These are phyloP conservation scores for Cylas formicarius DNA, from an alignment of 1,140 invertebrate species.

Conservation along the genomic window DNA sequence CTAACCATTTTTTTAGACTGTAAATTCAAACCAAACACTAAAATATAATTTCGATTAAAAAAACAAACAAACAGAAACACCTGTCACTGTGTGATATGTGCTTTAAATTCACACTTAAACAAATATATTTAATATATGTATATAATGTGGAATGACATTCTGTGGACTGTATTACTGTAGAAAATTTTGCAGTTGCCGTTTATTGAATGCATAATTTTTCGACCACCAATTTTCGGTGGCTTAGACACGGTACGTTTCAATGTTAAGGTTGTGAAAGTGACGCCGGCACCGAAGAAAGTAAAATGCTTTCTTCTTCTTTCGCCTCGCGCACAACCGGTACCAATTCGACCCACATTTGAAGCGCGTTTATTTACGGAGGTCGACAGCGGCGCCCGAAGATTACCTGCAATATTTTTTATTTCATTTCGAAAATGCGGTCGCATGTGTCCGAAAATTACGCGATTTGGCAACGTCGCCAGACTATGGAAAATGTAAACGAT, in stretches of 20 bases:
- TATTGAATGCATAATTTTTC: too few species aligned
- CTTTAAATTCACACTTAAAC: slow-evolving; percentile 1
- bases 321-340: neutral
- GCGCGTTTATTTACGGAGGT: neutral
- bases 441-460: neutral
- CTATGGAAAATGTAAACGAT: too few species aligned
- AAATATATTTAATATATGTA: slow-evolving; percentile 1
- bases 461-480: neutral
- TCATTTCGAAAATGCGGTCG: neutral
- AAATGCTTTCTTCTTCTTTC: slow-evolving; percentile 22
- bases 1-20: too few species aligned
- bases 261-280: slow-evolving; percentile 21
- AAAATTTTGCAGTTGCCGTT: too few species aligned
- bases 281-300: slow-evolving; percentile 22
- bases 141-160: slow-evolving; percentile 1
- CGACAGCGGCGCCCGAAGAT: neutral
- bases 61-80: neutral
- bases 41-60: too few species aligned
- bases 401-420: neutral
- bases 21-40: too few species aligned
- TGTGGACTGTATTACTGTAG: neutral
- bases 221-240: too few species aligned
- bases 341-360: neutral
- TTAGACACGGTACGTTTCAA: too few species aligned
- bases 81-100: neutral